Evolutionary conservation across 2,888 invertebrate genomes (phyloP).

Genomic region (Panopea generosa): DNA sequence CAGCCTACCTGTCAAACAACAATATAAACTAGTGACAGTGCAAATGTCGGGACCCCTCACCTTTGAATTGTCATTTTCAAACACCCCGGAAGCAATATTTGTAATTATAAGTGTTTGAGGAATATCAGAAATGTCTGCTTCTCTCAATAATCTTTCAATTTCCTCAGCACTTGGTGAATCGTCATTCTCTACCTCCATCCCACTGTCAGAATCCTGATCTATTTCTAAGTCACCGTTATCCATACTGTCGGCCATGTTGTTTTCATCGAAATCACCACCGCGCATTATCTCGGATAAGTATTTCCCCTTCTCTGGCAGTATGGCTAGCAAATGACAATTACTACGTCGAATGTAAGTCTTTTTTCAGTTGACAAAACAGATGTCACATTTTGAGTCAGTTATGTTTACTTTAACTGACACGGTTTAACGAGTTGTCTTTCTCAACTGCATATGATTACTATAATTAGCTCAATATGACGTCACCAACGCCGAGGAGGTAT

Average conservation of each 20-base stretch:
- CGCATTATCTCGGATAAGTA: constrained; percentile 14
- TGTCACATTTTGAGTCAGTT: background rate
- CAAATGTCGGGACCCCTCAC: too few relatives aligned
- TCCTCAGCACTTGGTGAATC: constrained; percentile 50
- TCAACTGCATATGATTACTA: constrained; percentile 34
- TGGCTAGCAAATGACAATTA: background rate
- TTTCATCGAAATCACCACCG: constrained; percentile 19
- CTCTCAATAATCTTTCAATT: constrained; percentile 54
- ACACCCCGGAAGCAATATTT: constrained; percentile 78
- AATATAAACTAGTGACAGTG: too few relatives aligned
- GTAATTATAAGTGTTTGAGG: constrained; percentile 80
- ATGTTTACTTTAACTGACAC: constrained; percentile 22
- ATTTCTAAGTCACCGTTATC: constrained; percentile 51
- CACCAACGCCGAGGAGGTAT: constrained; percentile 24
- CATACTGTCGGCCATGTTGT: constrained; percentile 61
- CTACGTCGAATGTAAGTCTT: background rate
- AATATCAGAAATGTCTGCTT: constrained; percentile 66
- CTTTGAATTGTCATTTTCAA: constrained; percentile 74
- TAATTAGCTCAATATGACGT: constrained; percentile 43
- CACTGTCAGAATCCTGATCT: constrained; percentile 60
- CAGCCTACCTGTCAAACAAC: too few relatives aligned
- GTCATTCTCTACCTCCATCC: constrained; percentile 45
- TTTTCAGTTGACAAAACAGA: background rate
- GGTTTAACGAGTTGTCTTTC: background rate
- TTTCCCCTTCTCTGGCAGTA: background rate